A percentile compares a stretch with the other conserved stretches of the same genome.
Evolutionary conservation across 2,888 invertebrate species (phyloP).

Genomic region (Helleia helle): DNA sequence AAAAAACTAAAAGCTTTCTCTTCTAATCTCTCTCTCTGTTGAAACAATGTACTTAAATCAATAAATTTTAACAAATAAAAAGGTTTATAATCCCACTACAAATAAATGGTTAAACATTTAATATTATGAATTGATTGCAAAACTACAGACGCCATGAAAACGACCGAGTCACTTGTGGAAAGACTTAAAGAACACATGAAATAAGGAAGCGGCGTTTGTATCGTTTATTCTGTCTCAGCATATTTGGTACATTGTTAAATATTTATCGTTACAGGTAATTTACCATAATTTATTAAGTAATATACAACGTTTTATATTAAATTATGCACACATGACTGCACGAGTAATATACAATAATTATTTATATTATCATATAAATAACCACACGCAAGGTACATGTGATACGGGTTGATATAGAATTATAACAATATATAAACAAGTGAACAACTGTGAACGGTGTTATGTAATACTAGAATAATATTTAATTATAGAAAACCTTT

Average conservation of each 20-base stretch:
- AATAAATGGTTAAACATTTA: no score
- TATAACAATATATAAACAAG: slow-evolving; percentile 71
- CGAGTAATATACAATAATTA: slow-evolving; percentile 56
- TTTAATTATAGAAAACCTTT: slow-evolving; percentile 63
- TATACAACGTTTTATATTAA: slow-evolving; percentile 67
- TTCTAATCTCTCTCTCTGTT: no score
- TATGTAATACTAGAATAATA: slow-evolving; percentile 60
- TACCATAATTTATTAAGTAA: slow-evolving; percentile 56
- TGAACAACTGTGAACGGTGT: slow-evolving; percentile 69
- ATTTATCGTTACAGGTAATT: slow-evolving; percentile 45
- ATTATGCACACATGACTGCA: slow-evolving; percentile 64
- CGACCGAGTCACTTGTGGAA: neutral
- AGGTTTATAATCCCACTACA: no score
- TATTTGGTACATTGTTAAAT: slow-evolving; percentile 72
- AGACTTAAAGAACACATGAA: slow-evolving; percentile 42
- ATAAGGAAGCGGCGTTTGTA: slow-evolving; percentile 73
- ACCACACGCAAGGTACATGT: slow-evolving; percentile 60
- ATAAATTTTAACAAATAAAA: no score
- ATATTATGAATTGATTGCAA: no score
- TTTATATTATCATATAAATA: slow-evolving; percentile 63
- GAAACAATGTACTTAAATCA: no score
- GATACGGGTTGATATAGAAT: slow-evolving; percentile 66
- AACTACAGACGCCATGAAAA: no score
- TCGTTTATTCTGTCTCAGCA: slow-evolving; percentile 68
- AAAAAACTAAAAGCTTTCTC: no score